A percentile compares a stretch with the other conserved stretches of the same genome.
These are phyloP conservation scores for Machaerirhynchus nigripectus DNA, from an alignment of 2,113 vertebrate genomes.

Conservation along the genomic window DNA sequence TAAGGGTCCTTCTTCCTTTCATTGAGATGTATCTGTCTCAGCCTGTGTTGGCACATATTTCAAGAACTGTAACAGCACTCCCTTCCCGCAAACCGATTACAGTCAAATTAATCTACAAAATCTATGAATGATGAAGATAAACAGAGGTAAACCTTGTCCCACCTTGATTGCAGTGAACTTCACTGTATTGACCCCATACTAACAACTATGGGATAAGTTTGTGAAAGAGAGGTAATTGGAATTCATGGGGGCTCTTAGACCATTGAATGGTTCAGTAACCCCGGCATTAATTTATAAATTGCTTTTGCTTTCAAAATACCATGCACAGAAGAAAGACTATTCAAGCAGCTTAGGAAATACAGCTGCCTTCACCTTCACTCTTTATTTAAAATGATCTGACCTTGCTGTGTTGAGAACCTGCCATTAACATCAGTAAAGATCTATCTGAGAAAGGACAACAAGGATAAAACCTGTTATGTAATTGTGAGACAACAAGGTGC, in stretches of 20 bases:
- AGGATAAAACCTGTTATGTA: background rate
- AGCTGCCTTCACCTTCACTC: background rate
- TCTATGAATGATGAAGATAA: background rate
- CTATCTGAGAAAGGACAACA: background rate
- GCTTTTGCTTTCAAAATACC: conserved; percentile 27
- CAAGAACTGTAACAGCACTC: background rate
- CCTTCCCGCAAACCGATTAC: background rate
- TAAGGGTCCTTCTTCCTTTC: background rate
- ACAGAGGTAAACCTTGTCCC: background rate
- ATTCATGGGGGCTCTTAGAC: background rate
- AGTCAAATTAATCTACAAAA: background rate
- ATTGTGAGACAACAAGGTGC: background rate
- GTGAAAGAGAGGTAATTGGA: background rate
- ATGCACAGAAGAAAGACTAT: background rate
- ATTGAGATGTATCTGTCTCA: background rate
- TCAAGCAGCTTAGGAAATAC: background rate
- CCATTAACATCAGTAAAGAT: background rate
- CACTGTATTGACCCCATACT: background rate
- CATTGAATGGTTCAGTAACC: background rate
- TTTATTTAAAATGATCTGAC: background rate
- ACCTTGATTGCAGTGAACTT: background rate
- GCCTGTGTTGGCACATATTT: background rate
- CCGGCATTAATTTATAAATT: conserved; percentile 13
- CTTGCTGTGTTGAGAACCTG: background rate
- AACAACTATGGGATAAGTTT: background rate